Evolutionary conservation across 1,140 invertebrate species (phyloP).

Genomic region (Caerostris darwini): DNA sequence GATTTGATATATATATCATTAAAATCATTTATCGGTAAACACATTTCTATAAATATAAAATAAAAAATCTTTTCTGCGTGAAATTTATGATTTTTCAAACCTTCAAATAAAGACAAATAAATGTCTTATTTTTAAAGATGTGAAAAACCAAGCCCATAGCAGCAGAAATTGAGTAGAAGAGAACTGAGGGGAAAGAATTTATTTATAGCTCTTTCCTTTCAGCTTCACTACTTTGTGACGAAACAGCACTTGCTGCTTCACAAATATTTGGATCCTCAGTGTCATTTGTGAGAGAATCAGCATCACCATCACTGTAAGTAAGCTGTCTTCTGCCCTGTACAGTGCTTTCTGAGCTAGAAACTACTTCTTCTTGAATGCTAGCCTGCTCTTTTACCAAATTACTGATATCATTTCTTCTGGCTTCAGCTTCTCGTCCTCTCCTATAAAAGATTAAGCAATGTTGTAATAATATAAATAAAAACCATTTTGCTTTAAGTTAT

Average conservation of each 20-base stretch:
- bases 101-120: neutral
- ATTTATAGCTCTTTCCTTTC: neutral
- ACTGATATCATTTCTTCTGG: neutral
- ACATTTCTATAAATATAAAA: neutral
- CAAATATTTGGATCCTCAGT: neutral
- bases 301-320: neutral
- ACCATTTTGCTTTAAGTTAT: no score
- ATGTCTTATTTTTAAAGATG: neutral
- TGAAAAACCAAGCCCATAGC: neutral
- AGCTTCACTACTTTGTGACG: neutral
- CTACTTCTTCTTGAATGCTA: slow-evolving; percentile 67
- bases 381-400: neutral
- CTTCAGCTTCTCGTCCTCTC: slow-evolving; percentile 8
- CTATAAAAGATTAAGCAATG: neutral
- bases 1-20: neutral
- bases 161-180: neutral
- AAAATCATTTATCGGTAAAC: neutral
- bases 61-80: neutral
- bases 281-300: slow-evolving; percentile 36
- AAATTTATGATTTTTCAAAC: neutral
- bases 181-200: neutral
- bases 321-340: neutral
- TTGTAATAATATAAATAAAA: neutral
- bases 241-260: neutral
- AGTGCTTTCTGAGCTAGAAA: slow-evolving; percentile 60